These are phyloP conservation scores for Tetrapedia diversipes DNA, from an alignment of 2,888 invertebrate species.

Conservation along the genomic window DNA sequence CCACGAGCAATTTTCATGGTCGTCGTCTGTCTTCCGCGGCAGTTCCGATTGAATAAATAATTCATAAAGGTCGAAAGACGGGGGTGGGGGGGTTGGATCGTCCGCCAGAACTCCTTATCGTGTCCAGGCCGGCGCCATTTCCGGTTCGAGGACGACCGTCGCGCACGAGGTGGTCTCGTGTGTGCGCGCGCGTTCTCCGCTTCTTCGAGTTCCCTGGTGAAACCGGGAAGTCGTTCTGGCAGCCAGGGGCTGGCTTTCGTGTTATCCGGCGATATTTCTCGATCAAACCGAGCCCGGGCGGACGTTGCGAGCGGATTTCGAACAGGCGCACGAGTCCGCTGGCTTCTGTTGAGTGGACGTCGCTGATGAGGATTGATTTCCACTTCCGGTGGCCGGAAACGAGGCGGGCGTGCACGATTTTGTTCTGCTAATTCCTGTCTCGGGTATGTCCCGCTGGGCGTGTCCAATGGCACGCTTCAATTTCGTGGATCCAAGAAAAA, in stretches of 20 bases:
- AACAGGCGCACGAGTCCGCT: constrained; percentile 3
- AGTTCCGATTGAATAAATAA: constrained; percentile 59
- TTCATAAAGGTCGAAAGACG: constrained; percentile 49
- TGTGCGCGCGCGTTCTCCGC: neutral
- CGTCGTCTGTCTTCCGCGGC: constrained; percentile 23
- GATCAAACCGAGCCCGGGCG: constrained; percentile 21
- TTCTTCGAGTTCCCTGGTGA: neutral
- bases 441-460: too few relatives aligned
- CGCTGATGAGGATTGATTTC: constrained; percentile 10
- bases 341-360: neutral
- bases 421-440: too few relatives aligned
- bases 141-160: constrained; percentile 34
- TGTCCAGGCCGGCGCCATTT: constrained; percentile 31
- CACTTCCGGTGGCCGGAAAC: too few relatives aligned
- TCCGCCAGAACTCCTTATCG: constrained; percentile 48
- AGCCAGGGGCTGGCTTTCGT: constrained; percentile 31
- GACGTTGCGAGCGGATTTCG: neutral
- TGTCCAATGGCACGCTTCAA: too few relatives aligned
- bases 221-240: constrained; percentile 11
- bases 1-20: constrained; percentile 34
- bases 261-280: constrained; percentile 41
- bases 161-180: constrained; percentile 23
- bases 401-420: too few relatives aligned
- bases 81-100: constrained; percentile 12
- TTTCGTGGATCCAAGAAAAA: too few relatives aligned